A percentile compares a stretch with the other conserved stretches of the same genome.
Evolutionary conservation across 2,797 vertebrate genomes (phyloP).

Genomic region (Xiphophorus birchmanni): DNA sequence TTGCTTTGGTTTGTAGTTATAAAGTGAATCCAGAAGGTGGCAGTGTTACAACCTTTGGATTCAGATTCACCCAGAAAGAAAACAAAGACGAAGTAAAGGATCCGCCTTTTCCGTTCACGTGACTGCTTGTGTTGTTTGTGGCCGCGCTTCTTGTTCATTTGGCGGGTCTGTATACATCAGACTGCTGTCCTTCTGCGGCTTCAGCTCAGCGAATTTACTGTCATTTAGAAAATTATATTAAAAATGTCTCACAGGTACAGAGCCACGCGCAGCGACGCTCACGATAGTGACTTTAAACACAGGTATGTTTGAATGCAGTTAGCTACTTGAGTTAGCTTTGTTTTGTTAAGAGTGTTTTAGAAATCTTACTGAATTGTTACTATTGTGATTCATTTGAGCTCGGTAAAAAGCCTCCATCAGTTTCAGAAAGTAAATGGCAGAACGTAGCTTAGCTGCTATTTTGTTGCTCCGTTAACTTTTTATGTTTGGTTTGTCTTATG

Average conservation of each 20-base stretch:
- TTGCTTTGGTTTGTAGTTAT: not conserved
- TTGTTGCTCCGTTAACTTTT: not conserved
- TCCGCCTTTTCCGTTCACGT: constrained; percentile 45
- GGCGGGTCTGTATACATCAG: constrained; percentile 38
- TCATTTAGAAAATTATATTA: no score
- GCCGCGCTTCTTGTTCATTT: constrained; percentile 52
- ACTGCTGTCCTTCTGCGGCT: not conserved
- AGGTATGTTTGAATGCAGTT: constrained; percentile 24
- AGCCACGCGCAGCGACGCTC: constrained; percentile 10
- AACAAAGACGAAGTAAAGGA: not conserved
- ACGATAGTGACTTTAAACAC: constrained; percentile 8
- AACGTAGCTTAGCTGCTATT: not conserved
- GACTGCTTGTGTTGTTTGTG: constrained; percentile 15
- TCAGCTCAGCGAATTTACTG: not conserved
- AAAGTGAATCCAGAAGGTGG: not conserved
- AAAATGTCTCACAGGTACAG: constrained; percentile 11
- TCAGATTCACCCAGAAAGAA: not conserved
- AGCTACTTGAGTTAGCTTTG: not conserved
- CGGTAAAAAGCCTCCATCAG: not conserved
- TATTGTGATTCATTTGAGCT: not conserved
- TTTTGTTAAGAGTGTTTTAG: not conserved
- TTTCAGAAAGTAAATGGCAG: not conserved
- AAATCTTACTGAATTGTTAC: not conserved
- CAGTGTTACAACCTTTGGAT: not conserved
- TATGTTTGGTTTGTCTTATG: not conserved